Evolutionary conservation across 2,797 vertebrate species (phyloP).

Genomic region (Dermochelys coriacea): DNA sequence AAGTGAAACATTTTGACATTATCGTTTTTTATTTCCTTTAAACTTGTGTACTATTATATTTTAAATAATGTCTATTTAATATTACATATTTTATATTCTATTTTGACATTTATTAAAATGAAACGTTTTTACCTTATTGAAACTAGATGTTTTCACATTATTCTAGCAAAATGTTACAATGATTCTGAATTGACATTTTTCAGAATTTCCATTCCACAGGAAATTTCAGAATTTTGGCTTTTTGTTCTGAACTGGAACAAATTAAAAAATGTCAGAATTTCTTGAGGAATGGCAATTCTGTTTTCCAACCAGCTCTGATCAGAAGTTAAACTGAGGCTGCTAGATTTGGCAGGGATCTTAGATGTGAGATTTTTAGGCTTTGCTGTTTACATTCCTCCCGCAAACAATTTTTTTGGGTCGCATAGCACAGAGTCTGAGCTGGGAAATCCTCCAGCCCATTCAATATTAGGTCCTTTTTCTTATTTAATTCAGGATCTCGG

Average conservation of each 20-base stretch:
- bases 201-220: rapidly evolving
- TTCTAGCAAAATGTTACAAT: neutral
- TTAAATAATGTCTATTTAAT: neutral
- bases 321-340: neutral
- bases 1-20: neutral
- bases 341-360: neutral
- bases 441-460: neutral
- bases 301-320: neutral
- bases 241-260: rapidly evolving
- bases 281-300: rapidly evolving
- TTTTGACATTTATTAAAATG: neutral
- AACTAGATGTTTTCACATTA: neutral
- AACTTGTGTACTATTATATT: neutral
- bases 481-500: slow-evolving; percentile 87
- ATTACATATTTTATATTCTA: rapidly evolving
- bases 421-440: neutral
- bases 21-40: neutral
- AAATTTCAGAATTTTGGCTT: neutral
- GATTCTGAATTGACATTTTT: neutral
- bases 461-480: neutral
- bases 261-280: neutral
- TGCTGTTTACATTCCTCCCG: neutral
- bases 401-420: neutral
- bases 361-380: neutral
- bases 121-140: neutral